Evolutionary conservation across 1,140 invertebrate genomes (phyloP).

Genomic region (Aphelenchoides fujianensis): DNA sequence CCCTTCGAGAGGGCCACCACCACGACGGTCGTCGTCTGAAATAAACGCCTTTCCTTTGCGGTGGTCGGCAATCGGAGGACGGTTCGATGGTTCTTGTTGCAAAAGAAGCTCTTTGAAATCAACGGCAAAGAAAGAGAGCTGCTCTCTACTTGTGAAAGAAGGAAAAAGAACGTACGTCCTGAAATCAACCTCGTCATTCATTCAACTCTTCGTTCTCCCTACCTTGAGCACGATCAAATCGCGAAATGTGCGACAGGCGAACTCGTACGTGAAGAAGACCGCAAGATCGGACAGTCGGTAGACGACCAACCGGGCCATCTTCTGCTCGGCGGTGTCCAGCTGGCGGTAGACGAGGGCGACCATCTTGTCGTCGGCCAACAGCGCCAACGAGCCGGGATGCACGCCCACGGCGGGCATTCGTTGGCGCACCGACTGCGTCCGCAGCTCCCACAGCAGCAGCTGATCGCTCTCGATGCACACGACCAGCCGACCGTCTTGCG

Average conservation of each 20-base stretch:
- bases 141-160: too few relatives aligned
- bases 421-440: slow-evolving; percentile 72
- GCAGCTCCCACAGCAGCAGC: slow-evolving; percentile 85
- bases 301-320: slow-evolving; percentile 43
- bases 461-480: slow-evolving; percentile 87
- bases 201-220: too few relatives aligned
- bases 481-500: slow-evolving; percentile 76
- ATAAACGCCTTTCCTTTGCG: too few relatives aligned
- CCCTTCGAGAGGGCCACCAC: slow-evolving; percentile 41
- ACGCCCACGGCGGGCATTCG: slow-evolving; percentile 77
- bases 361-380: slow-evolving; percentile 66
- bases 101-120: too few relatives aligned
- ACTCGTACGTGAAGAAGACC: slow-evolving; percentile 48
- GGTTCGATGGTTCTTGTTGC: too few relatives aligned
- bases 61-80: too few relatives aligned
- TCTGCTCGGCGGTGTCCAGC: slow-evolving; percentile 52
- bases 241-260: slow-evolving; percentile 44
- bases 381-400: slow-evolving; percentile 77
- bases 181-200: too few relatives aligned
- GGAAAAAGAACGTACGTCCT: too few relatives aligned
- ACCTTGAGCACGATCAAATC: slow-evolving; percentile 38
- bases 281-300: slow-evolving; percentile 41
- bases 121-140: too few relatives aligned
- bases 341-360: slow-evolving; percentile 49
- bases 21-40: slow-evolving; percentile 42